Conservation (phyloP, 2,113 vertebrate genomes). For the Brevimyrus niger region DNA sequence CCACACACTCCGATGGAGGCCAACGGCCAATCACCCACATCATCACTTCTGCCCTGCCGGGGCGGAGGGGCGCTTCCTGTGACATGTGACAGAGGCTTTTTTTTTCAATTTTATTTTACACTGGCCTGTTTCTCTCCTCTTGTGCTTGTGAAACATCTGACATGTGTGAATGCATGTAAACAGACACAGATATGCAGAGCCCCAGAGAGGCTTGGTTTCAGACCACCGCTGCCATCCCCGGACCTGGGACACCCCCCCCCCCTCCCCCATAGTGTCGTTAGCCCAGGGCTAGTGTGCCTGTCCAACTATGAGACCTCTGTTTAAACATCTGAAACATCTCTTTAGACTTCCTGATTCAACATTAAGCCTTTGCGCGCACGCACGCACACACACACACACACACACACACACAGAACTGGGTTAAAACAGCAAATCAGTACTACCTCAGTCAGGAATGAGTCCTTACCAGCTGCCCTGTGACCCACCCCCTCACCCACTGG, state of each 20-base stretch:
- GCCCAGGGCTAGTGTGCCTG: background rate
- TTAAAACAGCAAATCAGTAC: slow-evolving; percentile 79
- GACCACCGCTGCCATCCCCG: background rate
- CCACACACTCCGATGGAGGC: background rate
- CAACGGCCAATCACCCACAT: background rate
- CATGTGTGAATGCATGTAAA: background rate
- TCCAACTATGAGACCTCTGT: slow-evolving; percentile 72
- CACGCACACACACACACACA: slow-evolving; percentile 57
- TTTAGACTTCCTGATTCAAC: background rate
- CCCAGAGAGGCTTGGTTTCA: background rate
- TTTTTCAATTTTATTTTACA: background rate
- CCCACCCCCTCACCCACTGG: slow-evolving; percentile 52
- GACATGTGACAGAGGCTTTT: background rate
- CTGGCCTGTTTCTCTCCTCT: background rate
- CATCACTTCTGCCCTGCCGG: background rate
- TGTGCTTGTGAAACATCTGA: background rate
- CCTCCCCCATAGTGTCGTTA: background rate
- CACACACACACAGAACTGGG: slow-evolving; percentile 67
- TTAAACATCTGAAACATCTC: slow-evolving; percentile 22
- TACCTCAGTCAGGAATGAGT: slow-evolving; percentile 29
- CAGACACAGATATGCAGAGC: background rate
- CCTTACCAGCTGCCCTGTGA: background rate
- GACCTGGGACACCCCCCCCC: background rate
- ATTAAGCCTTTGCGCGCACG: slow-evolving; percentile 51
- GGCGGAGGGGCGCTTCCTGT: background rate